Evolutionary conservation across 2,888 invertebrate genomes (phyloP), one percentile per base, ranked within the genome.

Genomic region (Galerucella nymphaeae): DNA sequence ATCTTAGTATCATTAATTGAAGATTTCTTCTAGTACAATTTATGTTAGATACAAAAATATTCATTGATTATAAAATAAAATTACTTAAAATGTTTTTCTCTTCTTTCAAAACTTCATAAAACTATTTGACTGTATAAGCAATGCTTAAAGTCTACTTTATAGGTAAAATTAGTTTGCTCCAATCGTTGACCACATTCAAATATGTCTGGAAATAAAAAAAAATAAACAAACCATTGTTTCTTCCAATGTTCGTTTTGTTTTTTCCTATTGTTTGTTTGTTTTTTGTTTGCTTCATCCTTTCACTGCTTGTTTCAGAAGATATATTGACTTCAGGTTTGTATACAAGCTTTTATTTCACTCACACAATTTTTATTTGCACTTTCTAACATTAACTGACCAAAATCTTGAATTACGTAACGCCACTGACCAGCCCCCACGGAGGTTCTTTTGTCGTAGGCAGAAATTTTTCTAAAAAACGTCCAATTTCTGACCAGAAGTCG

Each of bases 291-390:
- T 45, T 14, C 38, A 30, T n/a, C 69, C 16, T 55, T 64, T 53
- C 53, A 18, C 14, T 63, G 16, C 38, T 38, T 53, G 13, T 63
- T 55, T 30, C 57, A 41, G 23, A n/a, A 45, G 45, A 20, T 20
- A 14, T 50, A 5, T 57, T 57, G 42, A 61, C 38, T 20, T 48
- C 63, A 70, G 70, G 70, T 70, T 70, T 70, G 70, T 70, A 70
- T 70, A 70, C 55, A 69, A 53, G 50, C 68, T 57, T 57, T 57
- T 38, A 38, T 38, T 38, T 38, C 30, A 38, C 30, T 38, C 30
- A 38, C 30, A 38, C 30, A 8, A 38, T 38, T 38, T 38, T 38
- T 38, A 38, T 8, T 38, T 18, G 16, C 18, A 16, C 53, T 53
- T 53, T 53, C 53, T 10, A 18, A 53, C n/a, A 53, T 18, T 18